Base-by-base conservation (phyloP, 2,888 invertebrate genomes). In the Pogonocherus hispidulus region DNA sequence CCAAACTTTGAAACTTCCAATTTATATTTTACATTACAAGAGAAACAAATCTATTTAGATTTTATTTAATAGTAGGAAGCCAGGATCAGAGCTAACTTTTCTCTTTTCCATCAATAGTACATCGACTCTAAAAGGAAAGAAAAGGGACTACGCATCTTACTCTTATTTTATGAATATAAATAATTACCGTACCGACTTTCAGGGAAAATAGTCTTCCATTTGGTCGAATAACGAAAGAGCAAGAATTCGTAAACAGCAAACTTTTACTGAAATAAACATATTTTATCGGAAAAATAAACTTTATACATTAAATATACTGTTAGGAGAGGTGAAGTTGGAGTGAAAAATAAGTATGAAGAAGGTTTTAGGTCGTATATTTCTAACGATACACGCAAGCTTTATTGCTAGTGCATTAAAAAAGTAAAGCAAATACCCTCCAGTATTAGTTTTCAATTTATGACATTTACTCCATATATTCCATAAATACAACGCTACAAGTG, bases 1-100 rank as follows among this genome's bases (percentile, higher is more conserved):
- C 37, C 37, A 49, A 51, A 62, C 37, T 62, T 62, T 20, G 27
- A 55, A 59, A 60, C 54, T 54, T 66, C 35, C 55, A 66, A 47
- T 54, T 60, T 54, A 54, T 55, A 47, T 22, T 35, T 60, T 60
- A 14, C 22, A 16, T 59, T 57, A 18, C 19, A 14, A 35, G 0
- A 18, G 18, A 59, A 59, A 41, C 51, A 51, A 59, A 44, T 52
- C 16, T 41, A 52, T 52, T 59, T 46, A 44, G 44, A 8, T 57
- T 41, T 57, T 46, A 46, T 44, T 57, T 22, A 16, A 54, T 32
- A 54, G 16, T 54, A 54, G 35, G 16, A 54, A 16, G 35, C 16
- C 27, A 35, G 18, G 1, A 47, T 23, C 3, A 16, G 14, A 3
- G 51, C 8, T 23, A 9, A 27, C 6, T 16, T 54, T 54, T 27